Evolutionary conservation across 2,888 invertebrate genomes (phyloP), one percentile per base, ranked within the genome.

Genomic region (Rhamphomyia laevipes): DNA sequence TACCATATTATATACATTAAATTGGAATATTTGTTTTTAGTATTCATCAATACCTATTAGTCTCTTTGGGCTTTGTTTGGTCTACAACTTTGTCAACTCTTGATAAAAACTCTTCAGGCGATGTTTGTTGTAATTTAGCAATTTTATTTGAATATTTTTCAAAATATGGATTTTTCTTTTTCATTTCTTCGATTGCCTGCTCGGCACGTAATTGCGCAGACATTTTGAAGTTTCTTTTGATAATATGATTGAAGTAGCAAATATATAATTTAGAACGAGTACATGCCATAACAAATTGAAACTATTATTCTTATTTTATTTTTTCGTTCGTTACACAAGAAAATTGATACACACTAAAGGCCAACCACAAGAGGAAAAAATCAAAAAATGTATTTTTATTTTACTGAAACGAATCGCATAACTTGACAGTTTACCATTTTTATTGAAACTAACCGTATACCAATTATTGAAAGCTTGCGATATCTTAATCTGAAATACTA

Each of bases 61-160:
- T 62, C 40, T 63, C 56, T 30, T 51, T 50, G 5, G 63, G 63
- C 47, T 64, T 62, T 33, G 62, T 65, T 53, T 61, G 71, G 63
- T 59, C 55, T 2, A 58, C 46, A 4, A 67, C 62, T 30, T 71
- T 71, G 60, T 83, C 82, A 12, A 85, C 66, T 54, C 80, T 74
- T 31, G 77, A 68, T 43, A 82, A 59, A 61, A 88, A 86, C 63
- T 86, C 86, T 57, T 84, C 81, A 0, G 88, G 86, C 3, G 82
- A 80, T 0, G 81, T 81, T 65, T 84, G 73, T 63, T 88, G 86
- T 17, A 87, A 63, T 51, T 77, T 73, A 0, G 84, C 77, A 54
- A 91, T 85, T 65, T 87, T 86, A 2, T 75, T 69, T 0, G 86
- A 81, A 70, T 91, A 91, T 62, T 90, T 91, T 16, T 82, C 82